Conservation (phyloP, 2,113 vertebrate species). For the Toxostoma redivivum region DNA sequence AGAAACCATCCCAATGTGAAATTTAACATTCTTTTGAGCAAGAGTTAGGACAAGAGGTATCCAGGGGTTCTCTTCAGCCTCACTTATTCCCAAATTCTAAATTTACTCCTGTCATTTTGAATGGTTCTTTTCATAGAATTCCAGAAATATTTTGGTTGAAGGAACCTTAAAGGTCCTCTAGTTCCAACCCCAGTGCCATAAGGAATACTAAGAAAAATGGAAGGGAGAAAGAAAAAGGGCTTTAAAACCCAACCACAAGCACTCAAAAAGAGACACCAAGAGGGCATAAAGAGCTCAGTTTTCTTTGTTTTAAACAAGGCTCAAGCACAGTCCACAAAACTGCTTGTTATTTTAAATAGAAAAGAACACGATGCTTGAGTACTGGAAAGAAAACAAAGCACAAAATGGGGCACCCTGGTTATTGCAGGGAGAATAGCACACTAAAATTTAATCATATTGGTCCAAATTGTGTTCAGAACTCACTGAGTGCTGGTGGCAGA, state of each 20-base stretch:
- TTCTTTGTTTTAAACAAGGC: neutral
- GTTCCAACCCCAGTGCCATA: neutral
- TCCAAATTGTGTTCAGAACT: neutral
- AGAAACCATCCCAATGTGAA: neutral
- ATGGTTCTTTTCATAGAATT: neutral
- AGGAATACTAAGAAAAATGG: neutral
- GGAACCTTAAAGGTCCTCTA: neutral
- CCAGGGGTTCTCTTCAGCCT: neutral
- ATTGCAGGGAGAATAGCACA: neutral
- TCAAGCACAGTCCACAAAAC: neutral
- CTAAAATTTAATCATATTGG: neutral
- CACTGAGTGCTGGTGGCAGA: neutral
- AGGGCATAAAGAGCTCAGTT: neutral
- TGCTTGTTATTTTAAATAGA: neutral
- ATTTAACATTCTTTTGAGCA: neutral
- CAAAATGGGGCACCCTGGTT: neutral
- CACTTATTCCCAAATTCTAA: neutral
- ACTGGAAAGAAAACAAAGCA: neutral
- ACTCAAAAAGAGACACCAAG: neutral
- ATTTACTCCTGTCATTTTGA: neutral
- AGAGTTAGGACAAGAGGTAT: neutral
- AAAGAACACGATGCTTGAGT: neutral
- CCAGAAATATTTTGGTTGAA: neutral
- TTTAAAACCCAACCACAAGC: neutral
- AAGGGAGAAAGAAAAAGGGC: rapidly evolving